Conservation (phyloP, 1,140 invertebrate genomes). For the Matsumurasca onukii region DNA sequence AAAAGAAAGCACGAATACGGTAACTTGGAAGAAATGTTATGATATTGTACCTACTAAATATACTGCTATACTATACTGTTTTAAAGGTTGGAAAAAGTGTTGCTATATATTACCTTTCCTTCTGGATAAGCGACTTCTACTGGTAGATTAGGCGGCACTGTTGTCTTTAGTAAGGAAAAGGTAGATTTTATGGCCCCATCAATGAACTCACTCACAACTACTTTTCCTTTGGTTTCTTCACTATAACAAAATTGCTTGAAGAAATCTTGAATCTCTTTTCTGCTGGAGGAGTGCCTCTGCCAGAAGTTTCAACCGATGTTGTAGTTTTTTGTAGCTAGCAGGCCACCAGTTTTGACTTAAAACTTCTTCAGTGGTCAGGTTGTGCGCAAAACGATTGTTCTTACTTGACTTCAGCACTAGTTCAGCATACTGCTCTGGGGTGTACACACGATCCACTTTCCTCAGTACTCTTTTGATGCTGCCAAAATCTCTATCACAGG, state of each 20-base stretch:
- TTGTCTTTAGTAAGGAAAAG: neutral
- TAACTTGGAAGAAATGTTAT: no score
- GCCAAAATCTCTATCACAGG: neutral
- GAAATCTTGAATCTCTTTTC: neutral
- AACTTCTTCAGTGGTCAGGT: neutral
- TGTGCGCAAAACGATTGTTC: neutral
- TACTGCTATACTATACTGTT: no score
- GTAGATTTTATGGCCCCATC: neutral
- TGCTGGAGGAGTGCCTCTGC: neutral
- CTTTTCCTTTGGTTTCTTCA: neutral
- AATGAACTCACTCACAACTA: neutral
- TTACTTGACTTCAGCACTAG: neutral
- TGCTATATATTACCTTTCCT: neutral
- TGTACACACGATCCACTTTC: neutral
- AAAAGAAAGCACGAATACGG: no score
- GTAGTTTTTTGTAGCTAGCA: neutral
- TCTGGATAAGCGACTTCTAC: neutral
- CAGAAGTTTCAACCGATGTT: neutral
- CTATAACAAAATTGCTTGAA: neutral
- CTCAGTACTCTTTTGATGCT: neutral
- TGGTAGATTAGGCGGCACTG: neutral
- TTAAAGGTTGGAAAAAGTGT: no score
- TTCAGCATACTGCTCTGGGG: neutral
- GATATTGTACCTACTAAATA: no score
- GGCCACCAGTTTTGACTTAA: neutral